Evolutionary conservation across 2,888 invertebrate genomes (phyloP), one percentile per base, ranked within the genome.

Genomic region (Laspeyria flexula): DNA sequence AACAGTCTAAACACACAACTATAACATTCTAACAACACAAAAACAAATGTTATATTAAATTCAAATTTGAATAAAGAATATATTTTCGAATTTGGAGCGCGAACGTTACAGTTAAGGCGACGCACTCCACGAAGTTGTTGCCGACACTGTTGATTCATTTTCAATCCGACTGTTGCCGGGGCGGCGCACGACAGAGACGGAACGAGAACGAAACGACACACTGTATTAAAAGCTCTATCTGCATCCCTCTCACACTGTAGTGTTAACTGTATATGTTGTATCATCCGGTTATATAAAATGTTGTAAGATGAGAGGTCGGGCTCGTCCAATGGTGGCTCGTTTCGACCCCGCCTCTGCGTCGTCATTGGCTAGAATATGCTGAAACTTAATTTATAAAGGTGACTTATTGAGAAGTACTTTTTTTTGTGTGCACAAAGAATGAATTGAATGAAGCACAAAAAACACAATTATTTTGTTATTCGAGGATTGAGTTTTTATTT

Each of bases 211-310:
- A 82, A 84, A 82, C 84, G 88, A 86, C 83, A 90, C 90, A 90
- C 88, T 88, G 89, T 90, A 83, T 85, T 78, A 74, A 77, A 69
- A 76, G 73, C 55, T 57, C 65, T 83, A 79, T 63, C 80, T 65
- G 77, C 73, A 62, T 90, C 91, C 70, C 84, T 62, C 74, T 90
- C 86, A 30, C 79, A 56, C 88, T 79, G 76, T 76, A 88, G 75
- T 88, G 86, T 86, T 89, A 88, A 91, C 90, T 91, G 91, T 91
- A 91, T 90, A 90, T 90, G 89, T 90, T 91, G 92, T 92, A 92
- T 91, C 92, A 90, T 85, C 84, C 84, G 86, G 90, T 88, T 91
- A 91, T 91, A 90, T 90, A 91, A 91, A 91, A 87, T 91, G 90
- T 90, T 84, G 85, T 86, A 85, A 90, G 90, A 79, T 81, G 82